Percentiles rank a stretch among this genome's conserved stretches.
These are phyloP conservation scores for Rhinella marina DNA, from an alignment of 2,797 vertebrate species.

Conservation along the genomic window DNA sequence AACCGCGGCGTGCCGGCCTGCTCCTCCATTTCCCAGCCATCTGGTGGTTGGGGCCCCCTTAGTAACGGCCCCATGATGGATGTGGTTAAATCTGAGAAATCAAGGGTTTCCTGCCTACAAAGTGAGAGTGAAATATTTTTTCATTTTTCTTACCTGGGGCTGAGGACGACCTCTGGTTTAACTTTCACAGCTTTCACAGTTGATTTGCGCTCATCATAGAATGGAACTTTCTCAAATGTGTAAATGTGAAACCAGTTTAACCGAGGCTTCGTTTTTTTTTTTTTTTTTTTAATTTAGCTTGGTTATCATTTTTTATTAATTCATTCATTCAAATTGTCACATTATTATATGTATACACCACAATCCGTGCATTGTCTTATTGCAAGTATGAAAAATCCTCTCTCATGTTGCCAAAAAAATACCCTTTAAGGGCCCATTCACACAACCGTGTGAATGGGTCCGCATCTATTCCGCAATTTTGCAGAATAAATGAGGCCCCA, in stretches of 20 bases:
- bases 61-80: neutral
- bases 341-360: neutral
- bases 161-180: constrained; percentile 10
- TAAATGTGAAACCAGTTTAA: neutral
- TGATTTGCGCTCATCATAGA: constrained; percentile 6
- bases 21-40: too few relatives aligned
- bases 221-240: constrained; percentile 1
- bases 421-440: too few relatives aligned
- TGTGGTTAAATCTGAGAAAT: neutral
- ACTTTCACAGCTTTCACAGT: constrained; percentile 8
- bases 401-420: neutral
- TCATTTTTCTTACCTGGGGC: constrained; percentile 2
- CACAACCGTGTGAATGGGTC: too few relatives aligned
- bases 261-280: neutral
- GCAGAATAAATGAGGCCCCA: too few relatives aligned
- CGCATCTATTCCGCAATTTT: too few relatives aligned
- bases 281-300: neutral
- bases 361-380: neutral
- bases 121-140: constrained; percentile 3
- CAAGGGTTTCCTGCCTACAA: neutral
- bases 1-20: too few relatives aligned
- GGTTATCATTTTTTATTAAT: constrained; percentile 1
- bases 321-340: neutral
- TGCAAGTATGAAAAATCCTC: neutral
- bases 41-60: too few relatives aligned